A percentile compares a stretch with the other conserved stretches of the same genome.
Conservation (phyloP, 2,797 vertebrate species). For the Carduelis carduelis region DNA sequence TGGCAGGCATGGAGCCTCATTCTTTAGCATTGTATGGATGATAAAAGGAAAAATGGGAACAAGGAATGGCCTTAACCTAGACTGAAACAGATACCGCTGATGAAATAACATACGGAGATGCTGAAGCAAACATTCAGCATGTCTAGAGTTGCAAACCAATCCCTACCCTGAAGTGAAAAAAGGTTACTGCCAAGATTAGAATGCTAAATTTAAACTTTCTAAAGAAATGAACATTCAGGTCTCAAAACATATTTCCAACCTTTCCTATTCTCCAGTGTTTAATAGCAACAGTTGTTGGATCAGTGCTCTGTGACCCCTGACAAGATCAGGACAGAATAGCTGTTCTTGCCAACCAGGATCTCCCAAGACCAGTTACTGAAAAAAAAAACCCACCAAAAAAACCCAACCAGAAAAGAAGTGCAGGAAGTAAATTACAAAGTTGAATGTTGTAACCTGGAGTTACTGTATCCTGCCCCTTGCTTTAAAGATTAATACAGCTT, state of each 20-base stretch:
- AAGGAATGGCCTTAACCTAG: background rate
- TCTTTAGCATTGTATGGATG: background rate
- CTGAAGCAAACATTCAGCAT: constrained; percentile 10
- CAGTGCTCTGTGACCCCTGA: background rate
- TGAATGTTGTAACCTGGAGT: background rate
- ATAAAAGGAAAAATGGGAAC: background rate
- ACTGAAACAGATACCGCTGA: background rate
- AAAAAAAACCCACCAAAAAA: background rate
- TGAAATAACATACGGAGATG: background rate
- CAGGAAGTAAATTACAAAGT: background rate
- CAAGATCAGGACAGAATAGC: background rate
- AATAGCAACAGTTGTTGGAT: background rate
- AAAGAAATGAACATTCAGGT: background rate
- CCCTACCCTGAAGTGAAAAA: background rate
- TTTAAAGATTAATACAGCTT: background rate
- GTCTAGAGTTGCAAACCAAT: constrained; percentile 8
- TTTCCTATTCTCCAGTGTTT: background rate
- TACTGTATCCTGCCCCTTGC: background rate
- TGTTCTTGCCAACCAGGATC: background rate
- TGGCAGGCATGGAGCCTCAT: background rate
- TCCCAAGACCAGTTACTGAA: background rate
- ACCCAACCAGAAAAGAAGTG: background rate
- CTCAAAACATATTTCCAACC: background rate
- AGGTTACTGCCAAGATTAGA: background rate
- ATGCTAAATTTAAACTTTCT: background rate